Evolutionary conservation across 2,113 vertebrate species (phyloP).

Genomic region (Eudyptes chrysolophus): DNA sequence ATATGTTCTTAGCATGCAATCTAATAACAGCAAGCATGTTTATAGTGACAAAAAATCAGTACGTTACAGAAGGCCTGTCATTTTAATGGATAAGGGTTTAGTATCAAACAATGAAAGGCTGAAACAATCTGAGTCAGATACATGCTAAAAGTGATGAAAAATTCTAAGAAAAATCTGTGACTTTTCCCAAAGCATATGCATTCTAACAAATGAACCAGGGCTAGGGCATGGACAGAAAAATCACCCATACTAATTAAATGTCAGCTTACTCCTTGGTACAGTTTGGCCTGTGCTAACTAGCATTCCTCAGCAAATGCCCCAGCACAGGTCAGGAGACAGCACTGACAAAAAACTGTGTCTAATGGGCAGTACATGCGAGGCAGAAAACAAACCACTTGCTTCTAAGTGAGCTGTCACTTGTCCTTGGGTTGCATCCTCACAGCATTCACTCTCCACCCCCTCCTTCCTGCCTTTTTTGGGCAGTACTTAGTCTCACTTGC

Average conservation of each 20-base stretch:
- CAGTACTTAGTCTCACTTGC: neutral
- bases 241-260: neutral
- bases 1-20: neutral
- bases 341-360: neutral
- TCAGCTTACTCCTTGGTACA: neutral
- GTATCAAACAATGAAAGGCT: neutral
- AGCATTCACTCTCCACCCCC: neutral
- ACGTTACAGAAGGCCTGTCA: neutral
- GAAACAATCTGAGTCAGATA: accelerated
- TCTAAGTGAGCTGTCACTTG: neutral
- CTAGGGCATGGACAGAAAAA: neutral
- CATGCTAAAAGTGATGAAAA: neutral
- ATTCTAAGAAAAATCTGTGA: neutral
- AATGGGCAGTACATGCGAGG: accelerated
- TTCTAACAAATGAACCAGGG: neutral
- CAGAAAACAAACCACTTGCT: neutral
- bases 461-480: neutral
- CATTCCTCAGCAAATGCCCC: neutral
- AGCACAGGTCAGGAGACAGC: neutral
- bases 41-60: neutral
- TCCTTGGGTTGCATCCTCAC: neutral
- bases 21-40: neutral
- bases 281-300: neutral
- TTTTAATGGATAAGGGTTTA: neutral
- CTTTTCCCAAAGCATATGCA: neutral